Evolutionary conservation across 2,888 invertebrate genomes (phyloP), one percentile per base, ranked within the genome.

Genomic region (Platynereis dumerilii): DNA sequence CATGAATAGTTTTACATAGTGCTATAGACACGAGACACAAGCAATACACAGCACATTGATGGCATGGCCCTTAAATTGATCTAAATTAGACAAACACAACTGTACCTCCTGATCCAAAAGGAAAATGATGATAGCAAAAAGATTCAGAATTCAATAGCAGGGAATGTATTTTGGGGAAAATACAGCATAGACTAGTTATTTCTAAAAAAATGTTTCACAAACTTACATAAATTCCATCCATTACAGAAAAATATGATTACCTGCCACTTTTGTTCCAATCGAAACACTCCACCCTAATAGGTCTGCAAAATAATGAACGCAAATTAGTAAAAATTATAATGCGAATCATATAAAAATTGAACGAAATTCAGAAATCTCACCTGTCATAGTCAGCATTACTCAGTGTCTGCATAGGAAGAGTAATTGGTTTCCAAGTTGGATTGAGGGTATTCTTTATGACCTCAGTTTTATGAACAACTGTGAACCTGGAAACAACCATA

Each of bases 381-480:
- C 80, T 75, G 68, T 87, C 86, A 70, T 84, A 81, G 73, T 88
- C 87, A 10, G 86, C 86, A 72, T 86, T 86, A 74, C 87, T 88
- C 57, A 88, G 76, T 12, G 83, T 77, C 55, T 86, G 78, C 0
- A 86, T 79, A 27, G 85, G 79, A 20, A 88, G 71, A 2, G 80
- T 81, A 65, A 88, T 85, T 7, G 84, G 76, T 65, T 81, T 80
- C 88, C 88, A 89, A 5, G 81, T 83, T 17, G 88, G 88, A 74
- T 87, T 86, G 52, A 86, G 74, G 12, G 86, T 86, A 67, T 85
- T 86, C 74, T 84, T 86, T 58, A 86, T 81, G 17, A 85, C 85
- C 75, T 88, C 88, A 48, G 87, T 87, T 73, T 87, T 85, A 73
- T 87, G 86, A 1, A 87, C 87, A 7, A 87, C 80, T 61, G 86